These are phyloP conservation scores for Catostomus latipinnis DNA, from an alignment of 2,797 vertebrate genomes.

Conservation along the genomic window DNA sequence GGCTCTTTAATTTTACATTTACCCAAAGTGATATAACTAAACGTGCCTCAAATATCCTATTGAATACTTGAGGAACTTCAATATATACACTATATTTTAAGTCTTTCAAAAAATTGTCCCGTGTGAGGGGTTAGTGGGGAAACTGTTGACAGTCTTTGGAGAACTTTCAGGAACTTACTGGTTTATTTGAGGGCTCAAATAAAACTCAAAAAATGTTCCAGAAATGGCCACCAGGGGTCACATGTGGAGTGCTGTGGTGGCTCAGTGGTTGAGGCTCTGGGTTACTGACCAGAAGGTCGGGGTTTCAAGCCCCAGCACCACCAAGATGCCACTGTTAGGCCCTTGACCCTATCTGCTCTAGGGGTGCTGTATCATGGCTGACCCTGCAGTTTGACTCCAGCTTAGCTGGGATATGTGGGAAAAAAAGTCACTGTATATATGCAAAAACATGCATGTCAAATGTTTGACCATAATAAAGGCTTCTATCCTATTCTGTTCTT, in stretches of 20 bases:
- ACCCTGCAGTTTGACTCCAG: too few relatives aligned
- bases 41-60: not conserved
- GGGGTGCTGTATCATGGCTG: too few relatives aligned
- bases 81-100: too few relatives aligned
- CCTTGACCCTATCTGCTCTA: too few relatives aligned
- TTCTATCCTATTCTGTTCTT: not conserved
- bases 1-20: not conserved
- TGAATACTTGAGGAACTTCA: not conserved
- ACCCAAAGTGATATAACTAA: not conserved
- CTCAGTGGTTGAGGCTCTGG: too few relatives aligned
- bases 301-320: too few relatives aligned
- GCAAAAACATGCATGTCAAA: too few relatives aligned
- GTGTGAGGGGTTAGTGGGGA: not conserved
- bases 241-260: not conserved
- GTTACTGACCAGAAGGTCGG: too few relatives aligned
- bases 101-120: not conserved
- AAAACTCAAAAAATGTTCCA: not conserved
- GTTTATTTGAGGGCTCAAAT: not conserved
- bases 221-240: conserved; percentile 23
- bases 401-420: too few relatives aligned
- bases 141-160: not conserved
- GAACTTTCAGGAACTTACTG: not conserved
- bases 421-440: too few relatives aligned
- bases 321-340: too few relatives aligned
- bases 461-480: too few relatives aligned